Percentiles rank a stretch among this genome's conserved stretches.
phyloP scores from a whole-genome alignment of 2,113 vertebrate genomes.

The Abramis brama region DNA sequence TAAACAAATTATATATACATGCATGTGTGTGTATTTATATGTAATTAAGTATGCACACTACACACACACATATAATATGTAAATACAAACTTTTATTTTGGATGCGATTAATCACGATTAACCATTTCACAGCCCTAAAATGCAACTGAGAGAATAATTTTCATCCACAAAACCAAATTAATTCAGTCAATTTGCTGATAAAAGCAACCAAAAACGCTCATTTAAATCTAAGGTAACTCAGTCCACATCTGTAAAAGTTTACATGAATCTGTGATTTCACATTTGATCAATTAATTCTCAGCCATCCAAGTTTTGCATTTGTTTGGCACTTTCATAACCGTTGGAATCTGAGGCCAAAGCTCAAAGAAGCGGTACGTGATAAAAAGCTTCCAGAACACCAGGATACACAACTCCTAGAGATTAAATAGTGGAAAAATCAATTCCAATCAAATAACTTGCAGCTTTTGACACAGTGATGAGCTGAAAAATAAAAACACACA shows the following conservation, averaged over 20 bases:
- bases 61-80: too few relatives aligned
- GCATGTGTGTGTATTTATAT: too few relatives aligned
- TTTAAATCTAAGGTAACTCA: background rate
- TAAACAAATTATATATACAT: too few relatives aligned
- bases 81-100: too few relatives aligned
- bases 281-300: constrained; percentile 5
- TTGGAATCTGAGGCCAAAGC: constrained; percentile 1
- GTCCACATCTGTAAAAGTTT: constrained; percentile 17
- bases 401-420: constrained; percentile 61
- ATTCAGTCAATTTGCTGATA: background rate
- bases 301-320: background rate
- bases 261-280: background rate
- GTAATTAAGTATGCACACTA: too few relatives aligned
- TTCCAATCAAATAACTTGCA: constrained; percentile 67
- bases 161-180: background rate
- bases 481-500: constrained; percentile 48
- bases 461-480: constrained; percentile 40
- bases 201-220: background rate
- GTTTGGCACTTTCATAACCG: background rate
- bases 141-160: too few relatives aligned
- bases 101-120: too few relatives aligned
- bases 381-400: constrained; percentile 65
- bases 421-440: constrained; percentile 53
- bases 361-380: constrained; percentile 37
- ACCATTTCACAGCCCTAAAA: too few relatives aligned